Conservation (phyloP, 2,113 vertebrate genomes). For the Salminus brasiliensis region DNA sequence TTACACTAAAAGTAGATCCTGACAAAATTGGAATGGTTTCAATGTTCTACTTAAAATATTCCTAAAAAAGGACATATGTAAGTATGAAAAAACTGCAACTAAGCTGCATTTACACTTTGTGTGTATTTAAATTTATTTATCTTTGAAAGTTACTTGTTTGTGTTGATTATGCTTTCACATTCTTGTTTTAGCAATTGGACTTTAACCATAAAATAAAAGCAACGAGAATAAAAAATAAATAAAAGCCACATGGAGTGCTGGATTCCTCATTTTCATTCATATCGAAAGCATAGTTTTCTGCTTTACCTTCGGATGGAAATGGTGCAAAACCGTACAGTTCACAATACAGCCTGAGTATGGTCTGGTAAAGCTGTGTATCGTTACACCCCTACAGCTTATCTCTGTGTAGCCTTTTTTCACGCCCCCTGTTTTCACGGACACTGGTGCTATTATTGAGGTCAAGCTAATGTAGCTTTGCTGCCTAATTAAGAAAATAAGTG, state of each 20-base stretch:
- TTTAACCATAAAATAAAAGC: background rate
- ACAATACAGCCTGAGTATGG: background rate
- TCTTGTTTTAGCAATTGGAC: background rate
- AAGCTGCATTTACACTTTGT: background rate
- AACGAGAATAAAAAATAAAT: too few species aligned
- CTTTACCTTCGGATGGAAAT: too few species aligned
- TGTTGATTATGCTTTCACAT: background rate
- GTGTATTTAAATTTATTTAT: background rate
- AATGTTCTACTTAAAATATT: too few species aligned
- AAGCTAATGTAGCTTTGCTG: slow-evolving; percentile 11
- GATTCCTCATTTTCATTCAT: too few species aligned
- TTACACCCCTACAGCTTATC: background rate
- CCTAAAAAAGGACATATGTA: background rate
- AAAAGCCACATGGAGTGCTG: background rate
- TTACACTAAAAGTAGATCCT: background rate
- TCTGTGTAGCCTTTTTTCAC: slow-evolving; percentile 13
- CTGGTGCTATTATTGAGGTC: slow-evolving; percentile 50
- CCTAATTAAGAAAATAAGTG: slow-evolving; percentile 42
- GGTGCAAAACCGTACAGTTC: too few species aligned
- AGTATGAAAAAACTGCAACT: background rate
- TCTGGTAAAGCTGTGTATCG: background rate
- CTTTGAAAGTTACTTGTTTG: background rate
- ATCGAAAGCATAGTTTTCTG: too few species aligned
- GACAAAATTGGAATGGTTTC: background rate
- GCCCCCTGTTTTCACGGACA: slow-evolving; percentile 19